phyloP scores from a whole-genome alignment of 2,888 invertebrate species.

The Saturnia japonica region DNA sequence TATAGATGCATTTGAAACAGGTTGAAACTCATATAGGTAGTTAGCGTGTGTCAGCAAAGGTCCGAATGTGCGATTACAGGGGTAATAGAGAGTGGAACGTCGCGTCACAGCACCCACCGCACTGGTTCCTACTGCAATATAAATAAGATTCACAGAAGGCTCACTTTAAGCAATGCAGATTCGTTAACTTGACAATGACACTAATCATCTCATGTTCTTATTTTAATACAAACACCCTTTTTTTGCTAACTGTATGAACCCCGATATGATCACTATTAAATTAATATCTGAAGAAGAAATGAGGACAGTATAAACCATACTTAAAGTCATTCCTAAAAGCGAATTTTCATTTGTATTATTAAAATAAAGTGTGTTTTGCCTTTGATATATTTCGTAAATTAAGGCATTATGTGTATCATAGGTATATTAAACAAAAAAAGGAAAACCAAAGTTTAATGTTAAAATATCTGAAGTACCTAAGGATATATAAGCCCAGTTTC shows the following conservation, averaged over 20 bases:
- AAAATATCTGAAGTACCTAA: no score
- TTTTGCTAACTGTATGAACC: background rate
- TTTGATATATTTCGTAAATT: no score
- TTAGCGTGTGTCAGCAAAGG: slow-evolving; percentile 51
- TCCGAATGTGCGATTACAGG: slow-evolving; percentile 41
- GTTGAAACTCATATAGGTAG: slow-evolving; percentile 46
- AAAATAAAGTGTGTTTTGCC: no score
- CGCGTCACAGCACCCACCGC: slow-evolving; percentile 45
- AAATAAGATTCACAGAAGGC: slow-evolving; percentile 15
- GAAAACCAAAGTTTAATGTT: no score
- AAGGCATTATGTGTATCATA: no score
- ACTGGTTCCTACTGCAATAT: slow-evolving; percentile 25
- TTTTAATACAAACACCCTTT: background rate
- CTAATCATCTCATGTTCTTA: background rate
- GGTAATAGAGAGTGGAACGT: slow-evolving; percentile 52
- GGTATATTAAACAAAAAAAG: no score
- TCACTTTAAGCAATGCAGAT: background rate
- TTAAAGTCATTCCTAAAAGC: no score
- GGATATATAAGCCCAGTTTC: no score
- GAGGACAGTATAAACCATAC: no score
- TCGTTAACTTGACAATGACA: background rate
- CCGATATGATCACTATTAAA: no score
- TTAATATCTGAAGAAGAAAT: no score
- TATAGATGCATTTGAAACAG: slow-evolving; percentile 38
- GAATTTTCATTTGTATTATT: no score